Conservation (phyloP, 2,797 vertebrate genomes). For the Hydrolagus colliei region DNA sequence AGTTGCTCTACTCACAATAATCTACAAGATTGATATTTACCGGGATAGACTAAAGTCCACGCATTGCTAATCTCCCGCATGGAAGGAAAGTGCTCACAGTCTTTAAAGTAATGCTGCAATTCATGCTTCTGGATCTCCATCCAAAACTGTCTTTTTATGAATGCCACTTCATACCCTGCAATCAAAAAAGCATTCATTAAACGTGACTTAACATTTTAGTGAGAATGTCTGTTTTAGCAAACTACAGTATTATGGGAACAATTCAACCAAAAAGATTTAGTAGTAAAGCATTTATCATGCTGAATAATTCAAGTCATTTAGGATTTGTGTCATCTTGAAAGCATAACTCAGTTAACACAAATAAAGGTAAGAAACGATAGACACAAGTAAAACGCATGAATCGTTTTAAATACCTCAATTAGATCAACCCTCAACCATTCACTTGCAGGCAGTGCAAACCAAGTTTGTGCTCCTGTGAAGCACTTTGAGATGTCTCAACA, state of each 20-base stretch:
- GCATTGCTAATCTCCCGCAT: background rate
- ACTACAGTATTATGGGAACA: background rate
- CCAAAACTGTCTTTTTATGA: background rate
- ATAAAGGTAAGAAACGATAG: too few species aligned
- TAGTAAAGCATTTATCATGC: too few species aligned
- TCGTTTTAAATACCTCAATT: too few species aligned
- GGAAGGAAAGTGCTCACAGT: constrained; percentile 10
- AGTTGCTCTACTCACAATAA: background rate
- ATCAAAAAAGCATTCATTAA: background rate
- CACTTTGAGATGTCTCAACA: too few species aligned
- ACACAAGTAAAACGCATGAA: too few species aligned
- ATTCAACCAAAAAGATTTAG: background rate
- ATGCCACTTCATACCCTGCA: constrained; percentile 15
- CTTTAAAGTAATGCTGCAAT: background rate
- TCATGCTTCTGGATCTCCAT: background rate
- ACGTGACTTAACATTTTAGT: background rate
- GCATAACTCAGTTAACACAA: too few species aligned
- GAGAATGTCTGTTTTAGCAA: background rate
- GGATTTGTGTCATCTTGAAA: too few species aligned
- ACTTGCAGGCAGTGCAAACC: too few species aligned
- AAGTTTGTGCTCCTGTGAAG: too few species aligned
- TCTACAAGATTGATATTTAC: background rate
- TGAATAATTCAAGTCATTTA: too few species aligned
- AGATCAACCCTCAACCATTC: too few species aligned
- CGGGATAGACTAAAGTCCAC: background rate